Conservation (phyloP, 2,113 vertebrate species). For the Podiceps cristatus region DNA sequence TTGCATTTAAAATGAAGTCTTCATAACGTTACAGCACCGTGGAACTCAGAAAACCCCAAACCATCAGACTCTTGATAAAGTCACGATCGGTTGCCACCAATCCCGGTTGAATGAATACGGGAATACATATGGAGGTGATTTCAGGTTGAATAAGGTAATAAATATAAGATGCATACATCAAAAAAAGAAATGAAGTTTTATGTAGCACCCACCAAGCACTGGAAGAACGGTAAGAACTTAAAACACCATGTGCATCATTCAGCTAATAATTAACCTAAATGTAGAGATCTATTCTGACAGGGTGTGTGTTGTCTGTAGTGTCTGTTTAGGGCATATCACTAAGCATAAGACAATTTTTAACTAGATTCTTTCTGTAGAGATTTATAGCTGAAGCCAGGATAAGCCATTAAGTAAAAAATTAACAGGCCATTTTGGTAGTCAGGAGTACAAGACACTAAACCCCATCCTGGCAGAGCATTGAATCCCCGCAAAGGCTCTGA, state of each 20-base stretch:
- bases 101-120: not conserved
- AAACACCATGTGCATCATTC: not conserved
- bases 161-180: not conserved
- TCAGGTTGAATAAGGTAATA: not conserved
- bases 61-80: rapidly evolving
- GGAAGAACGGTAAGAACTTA: not conserved
- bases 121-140: not conserved
- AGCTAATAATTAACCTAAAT: not conserved
- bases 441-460: not conserved
- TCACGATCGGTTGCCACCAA: rapidly evolving
- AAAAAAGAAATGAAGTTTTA: not conserved
- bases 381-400: not conserved
- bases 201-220: not conserved
- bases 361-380: not conserved
- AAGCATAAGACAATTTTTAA: not conserved
- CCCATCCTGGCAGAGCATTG: not conserved
- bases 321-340: not conserved
- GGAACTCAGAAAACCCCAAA: not conserved
- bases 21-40: not conserved
- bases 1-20: not conserved
- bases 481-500: rapidly evolving
- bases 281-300: not conserved
- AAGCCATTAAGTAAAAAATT: not conserved
- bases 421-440: not conserved
- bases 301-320: not conserved